Evolutionary conservation across 2,113 vertebrate species (phyloP).

Genomic region (Antigone vipio): DNA sequence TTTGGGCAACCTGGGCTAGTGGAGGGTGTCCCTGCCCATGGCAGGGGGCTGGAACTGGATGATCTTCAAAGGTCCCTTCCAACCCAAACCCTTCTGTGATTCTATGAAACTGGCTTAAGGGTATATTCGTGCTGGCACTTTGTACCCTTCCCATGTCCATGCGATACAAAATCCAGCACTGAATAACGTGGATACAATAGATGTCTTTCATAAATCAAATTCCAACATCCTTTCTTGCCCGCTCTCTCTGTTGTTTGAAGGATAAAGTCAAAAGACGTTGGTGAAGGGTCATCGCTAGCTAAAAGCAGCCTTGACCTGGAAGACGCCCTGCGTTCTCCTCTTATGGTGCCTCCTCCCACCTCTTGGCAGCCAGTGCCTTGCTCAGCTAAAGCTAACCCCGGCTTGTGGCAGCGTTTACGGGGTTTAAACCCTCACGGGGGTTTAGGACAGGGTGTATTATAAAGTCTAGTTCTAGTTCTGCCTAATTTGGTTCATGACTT

Average conservation of each 20-base stretch:
- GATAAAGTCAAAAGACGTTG: fast-evolving
- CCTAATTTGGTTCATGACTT: not conserved
- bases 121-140: fast-evolving
- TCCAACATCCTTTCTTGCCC: not conserved
- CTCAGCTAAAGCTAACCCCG: not conserved
- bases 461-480: not conserved
- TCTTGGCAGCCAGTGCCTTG: too few species aligned
- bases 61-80: too few species aligned
- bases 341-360: not conserved
- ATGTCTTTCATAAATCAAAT: not conserved
- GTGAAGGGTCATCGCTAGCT: fast-evolving
- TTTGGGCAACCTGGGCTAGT: too few species aligned
- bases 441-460: not conserved
- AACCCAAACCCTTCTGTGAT: too few species aligned
- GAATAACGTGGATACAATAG: too few species aligned
- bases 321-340: fast-evolving
- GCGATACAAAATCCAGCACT: fast-evolving
- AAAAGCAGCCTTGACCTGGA: not conserved
- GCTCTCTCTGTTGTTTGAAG: fast-evolving
- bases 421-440: fast-evolving
- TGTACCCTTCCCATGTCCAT: too few species aligned
- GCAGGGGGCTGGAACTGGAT: too few species aligned
- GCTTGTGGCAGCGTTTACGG: fast-evolving
- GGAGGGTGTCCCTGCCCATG: too few species aligned
- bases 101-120: too few species aligned